phyloP scores from a whole-genome alignment of 2,797 vertebrate species.

The Carapus acus region DNA sequence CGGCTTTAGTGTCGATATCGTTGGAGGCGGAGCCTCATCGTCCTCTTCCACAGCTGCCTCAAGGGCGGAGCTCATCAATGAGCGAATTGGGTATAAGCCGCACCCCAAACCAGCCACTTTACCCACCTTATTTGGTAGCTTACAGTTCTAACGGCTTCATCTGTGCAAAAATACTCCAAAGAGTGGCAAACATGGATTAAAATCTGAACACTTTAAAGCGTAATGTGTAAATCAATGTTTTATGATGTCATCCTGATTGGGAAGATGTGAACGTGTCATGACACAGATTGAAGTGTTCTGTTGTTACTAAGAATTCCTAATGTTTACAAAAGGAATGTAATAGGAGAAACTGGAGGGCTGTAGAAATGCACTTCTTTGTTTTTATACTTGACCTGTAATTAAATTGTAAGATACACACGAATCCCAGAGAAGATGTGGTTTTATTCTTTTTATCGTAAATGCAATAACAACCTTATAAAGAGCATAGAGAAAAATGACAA shows the following conservation, averaged over 20 bases:
- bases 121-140: constrained; percentile 84
- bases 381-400: too few relatives aligned
- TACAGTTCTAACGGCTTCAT: constrained; percentile 77
- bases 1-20: constrained; percentile 60
- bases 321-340: too few relatives aligned
- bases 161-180: too few relatives aligned
- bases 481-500: constrained; percentile 40
- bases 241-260: too few relatives aligned
- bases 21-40: constrained; percentile 48
- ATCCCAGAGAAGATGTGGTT: background rate
- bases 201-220: too few relatives aligned
- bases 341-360: background rate
- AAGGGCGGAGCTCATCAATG: constrained; percentile 86
- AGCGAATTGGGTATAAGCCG: constrained; percentile 93
- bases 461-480: constrained; percentile 42
- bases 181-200: too few relatives aligned
- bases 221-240: too few relatives aligned
- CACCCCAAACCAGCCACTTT: constrained; percentile 86
- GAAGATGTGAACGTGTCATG: too few relatives aligned
- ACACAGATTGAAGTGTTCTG: too few relatives aligned
- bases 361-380: too few relatives aligned
- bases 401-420: background rate
- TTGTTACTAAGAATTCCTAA: too few relatives aligned
- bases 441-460: constrained; percentile 60
- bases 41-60: constrained; percentile 38